Evolutionary conservation across 2,888 invertebrate genomes (phyloP), one percentile per base, ranked within the genome.

Genomic region (Drosophila merina): DNA sequence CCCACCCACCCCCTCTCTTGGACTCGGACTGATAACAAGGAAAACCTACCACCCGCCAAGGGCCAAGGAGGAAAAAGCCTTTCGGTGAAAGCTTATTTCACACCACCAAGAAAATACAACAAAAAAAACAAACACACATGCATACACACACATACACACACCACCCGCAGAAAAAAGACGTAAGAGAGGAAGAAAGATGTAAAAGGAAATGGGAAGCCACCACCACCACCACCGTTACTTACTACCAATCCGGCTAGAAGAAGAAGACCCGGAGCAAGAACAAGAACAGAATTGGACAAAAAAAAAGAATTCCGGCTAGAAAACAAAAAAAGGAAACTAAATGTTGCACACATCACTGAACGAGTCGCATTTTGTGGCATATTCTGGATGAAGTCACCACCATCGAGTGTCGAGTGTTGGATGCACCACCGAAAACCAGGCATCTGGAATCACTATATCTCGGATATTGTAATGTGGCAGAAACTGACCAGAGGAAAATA

Each of bases 291-390:
- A 20, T 20, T 20, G 4, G 6, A 28, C 28, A 28, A 28, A 6
- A 28, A 14, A 28, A 28, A 50, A 30, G 14, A 42, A 26, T 20
- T 9, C 44, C 49, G 14, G 6, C n/a, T 14, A 47, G 49, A 7
- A 25, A n/a, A 47, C 28, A 38, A 10, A 33, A 28, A 52, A 70
- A 55, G 50, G 54, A 48, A 54, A 50, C 28, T 28, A 57, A 63
- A 50, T 63, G 63, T 51, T 51, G 64, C 64, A 64, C 64, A 64
- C 64, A 64, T 70, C 49, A 40, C 14, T 59, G 60, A 70, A 70
- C 59, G 71, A 47, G 50, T 28, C 14, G 60, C 52, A 48, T 62
- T 33, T 48, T 63, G 48, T 48, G 25, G 59, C 59, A 48, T 31
- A 48, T 56, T 52, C 36, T 20, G 20, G 20, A 62, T 52, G 50